phyloP scores from a whole-genome alignment of 2,888 invertebrate genomes.

The Hecatera dysodea region DNA sequence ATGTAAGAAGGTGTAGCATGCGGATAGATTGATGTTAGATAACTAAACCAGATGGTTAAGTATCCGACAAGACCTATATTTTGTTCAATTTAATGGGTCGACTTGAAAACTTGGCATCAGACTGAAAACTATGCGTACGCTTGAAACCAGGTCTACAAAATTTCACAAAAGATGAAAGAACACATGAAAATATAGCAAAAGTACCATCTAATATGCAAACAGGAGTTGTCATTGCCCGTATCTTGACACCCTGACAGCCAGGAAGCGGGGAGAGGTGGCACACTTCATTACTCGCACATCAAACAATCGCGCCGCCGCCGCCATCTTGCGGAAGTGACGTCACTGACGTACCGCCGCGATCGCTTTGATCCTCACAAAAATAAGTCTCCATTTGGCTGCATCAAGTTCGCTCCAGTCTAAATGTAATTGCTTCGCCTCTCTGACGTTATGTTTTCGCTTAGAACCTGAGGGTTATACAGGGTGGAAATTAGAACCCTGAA shows the following conservation, averaged over 20 bases:
- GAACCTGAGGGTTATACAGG: slow-evolving; percentile 16
- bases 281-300: slow-evolving; percentile 91
- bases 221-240: slow-evolving; percentile 82
- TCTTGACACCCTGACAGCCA: slow-evolving; percentile 88
- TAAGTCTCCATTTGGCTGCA: slow-evolving; percentile 76
- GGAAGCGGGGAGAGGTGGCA: slow-evolving; percentile 87
- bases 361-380: slow-evolving; percentile 89
- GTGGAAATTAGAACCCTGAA: not conserved
- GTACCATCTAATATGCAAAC: slow-evolving; percentile 79
- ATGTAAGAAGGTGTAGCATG: not conserved
- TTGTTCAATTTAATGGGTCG: not conserved
- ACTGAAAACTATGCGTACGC: not conserved
- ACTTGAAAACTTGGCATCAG: not conserved
- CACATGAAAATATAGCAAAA: slow-evolving; percentile 67
- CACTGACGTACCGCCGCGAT: slow-evolving; percentile 83
- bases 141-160: not conserved
- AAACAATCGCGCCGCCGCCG: slow-evolving; percentile 88
- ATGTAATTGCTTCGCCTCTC: slow-evolving; percentile 77
- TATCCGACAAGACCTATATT: not conserved
- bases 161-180: slow-evolving; percentile 20
- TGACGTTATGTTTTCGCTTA: slow-evolving; percentile 39
- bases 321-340: slow-evolving; percentile 90
- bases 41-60: too few relatives aligned
- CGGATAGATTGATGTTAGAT: not conserved
- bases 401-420: slow-evolving; percentile 71